Evolutionary conservation across 2,888 invertebrate species (phyloP).

Genomic region (Leucozona laternaria): DNA sequence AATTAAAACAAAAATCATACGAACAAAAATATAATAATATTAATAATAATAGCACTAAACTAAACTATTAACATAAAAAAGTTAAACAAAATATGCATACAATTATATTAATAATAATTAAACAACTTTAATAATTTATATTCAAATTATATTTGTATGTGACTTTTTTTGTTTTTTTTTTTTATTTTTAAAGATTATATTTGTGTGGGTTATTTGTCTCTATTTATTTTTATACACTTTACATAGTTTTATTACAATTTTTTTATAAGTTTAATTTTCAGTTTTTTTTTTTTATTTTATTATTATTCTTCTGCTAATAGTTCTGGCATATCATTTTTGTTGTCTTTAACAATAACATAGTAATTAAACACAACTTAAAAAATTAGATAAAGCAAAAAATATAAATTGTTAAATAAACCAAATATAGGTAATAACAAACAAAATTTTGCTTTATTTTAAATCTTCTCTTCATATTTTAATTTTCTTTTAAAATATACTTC

Average conservation of each 20-base stretch:
- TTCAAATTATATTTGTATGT: constrained; percentile 70
- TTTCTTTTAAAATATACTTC: constrained; percentile 31
- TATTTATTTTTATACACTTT: constrained; percentile 47
- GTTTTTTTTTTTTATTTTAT: constrained; percentile 4
- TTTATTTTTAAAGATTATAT: constrained; percentile 11
- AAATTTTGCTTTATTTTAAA: constrained; percentile 9
- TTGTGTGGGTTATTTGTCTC: constrained; percentile 36
- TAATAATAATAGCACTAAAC: not conserved
- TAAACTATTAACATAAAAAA: constrained; percentile 8
- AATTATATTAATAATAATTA: constrained; percentile 43
- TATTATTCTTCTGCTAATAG: not conserved
- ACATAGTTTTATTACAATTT: constrained; percentile 43
- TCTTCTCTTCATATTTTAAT: not conserved
- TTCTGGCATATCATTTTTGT: constrained; percentile 16
- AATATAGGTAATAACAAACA: constrained; percentile 39
- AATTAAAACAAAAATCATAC: not conserved
- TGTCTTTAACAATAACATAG: constrained; percentile 51
- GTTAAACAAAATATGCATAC: constrained; percentile 20
- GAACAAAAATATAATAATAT: constrained; percentile 6
- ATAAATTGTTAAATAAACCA: constrained; percentile 3
- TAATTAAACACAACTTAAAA: constrained; percentile 43
- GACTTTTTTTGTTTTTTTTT: constrained; percentile 22
- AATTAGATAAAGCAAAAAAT: constrained; percentile 58
- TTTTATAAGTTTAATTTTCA: not conserved
- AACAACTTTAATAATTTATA: constrained; percentile 66